Conservation (phyloP, 2,888 invertebrate genomes). For the Yponomeuta plumbellus region DNA sequence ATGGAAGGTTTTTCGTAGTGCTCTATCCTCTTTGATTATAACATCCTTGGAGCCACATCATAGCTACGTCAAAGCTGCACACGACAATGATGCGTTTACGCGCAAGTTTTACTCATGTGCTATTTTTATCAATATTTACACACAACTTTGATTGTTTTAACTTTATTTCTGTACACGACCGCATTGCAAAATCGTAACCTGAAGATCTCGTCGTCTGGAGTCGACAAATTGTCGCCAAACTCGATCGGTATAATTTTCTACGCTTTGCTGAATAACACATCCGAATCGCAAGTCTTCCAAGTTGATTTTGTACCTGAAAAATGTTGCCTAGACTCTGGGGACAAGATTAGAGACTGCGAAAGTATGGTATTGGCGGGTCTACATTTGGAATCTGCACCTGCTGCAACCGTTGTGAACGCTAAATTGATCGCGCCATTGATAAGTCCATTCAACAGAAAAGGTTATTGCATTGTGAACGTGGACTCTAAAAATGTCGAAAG, state of each 20-base stretch:
- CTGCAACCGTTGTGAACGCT: slow-evolving; percentile 39
- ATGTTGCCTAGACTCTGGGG: slow-evolving; percentile 43
- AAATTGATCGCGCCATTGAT: slow-evolving; percentile 50
- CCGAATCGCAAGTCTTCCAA: slow-evolving; percentile 34
- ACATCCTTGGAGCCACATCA: too few relatives aligned
- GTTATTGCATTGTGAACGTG: slow-evolving; percentile 47
- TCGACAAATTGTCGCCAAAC: slow-evolving; percentile 30
- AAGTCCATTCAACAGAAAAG: slow-evolving; percentile 44
- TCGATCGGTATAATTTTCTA: slow-evolving; percentile 44
- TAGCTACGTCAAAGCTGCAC: not conserved
- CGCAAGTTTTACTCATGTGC: slow-evolving; percentile 17
- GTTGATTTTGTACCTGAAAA: slow-evolving; percentile 46
- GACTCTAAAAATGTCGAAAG: slow-evolving; percentile 39
- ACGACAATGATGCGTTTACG: not conserved
- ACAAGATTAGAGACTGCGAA: slow-evolving; percentile 39
- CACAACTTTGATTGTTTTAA: slow-evolving; percentile 14
- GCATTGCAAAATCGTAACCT: slow-evolving; percentile 32
- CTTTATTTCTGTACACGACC: not conserved
- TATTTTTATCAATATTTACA: slow-evolving; percentile 26
- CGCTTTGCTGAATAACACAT: slow-evolving; percentile 45
- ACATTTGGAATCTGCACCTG: slow-evolving; percentile 35
- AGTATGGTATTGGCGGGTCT: slow-evolving; percentile 43
- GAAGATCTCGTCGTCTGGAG: slow-evolving; percentile 32
- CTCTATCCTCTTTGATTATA: too few relatives aligned
- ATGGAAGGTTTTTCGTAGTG: too few relatives aligned